Evolutionary conservation across 2,888 invertebrate species (phyloP).

Genomic region (Rhagium mordax): DNA sequence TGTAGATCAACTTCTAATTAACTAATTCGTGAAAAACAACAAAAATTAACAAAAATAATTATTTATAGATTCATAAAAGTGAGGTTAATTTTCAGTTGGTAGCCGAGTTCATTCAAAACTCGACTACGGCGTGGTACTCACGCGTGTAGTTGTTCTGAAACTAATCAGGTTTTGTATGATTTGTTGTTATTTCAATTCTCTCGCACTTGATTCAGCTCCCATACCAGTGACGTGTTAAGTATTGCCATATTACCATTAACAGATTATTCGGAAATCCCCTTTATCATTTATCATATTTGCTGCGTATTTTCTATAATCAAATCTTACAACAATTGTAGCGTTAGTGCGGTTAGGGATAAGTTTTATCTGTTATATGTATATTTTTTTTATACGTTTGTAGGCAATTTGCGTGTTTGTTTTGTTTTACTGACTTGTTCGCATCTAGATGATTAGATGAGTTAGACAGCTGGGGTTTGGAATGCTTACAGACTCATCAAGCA

Average conservation of each 20-base stretch:
- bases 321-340: neutral
- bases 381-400: too few relatives aligned
- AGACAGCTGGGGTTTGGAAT: too few relatives aligned
- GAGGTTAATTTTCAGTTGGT: neutral
- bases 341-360: neutral
- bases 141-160: neutral
- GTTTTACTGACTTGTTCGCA: too few relatives aligned
- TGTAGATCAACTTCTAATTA: neutral
- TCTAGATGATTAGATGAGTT: too few relatives aligned
- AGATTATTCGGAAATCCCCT: neutral
- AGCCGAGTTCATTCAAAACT: neutral
- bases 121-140: neutral
- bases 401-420: too few relatives aligned
- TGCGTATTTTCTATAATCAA: neutral
- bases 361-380: too few relatives aligned
- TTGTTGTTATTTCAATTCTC: neutral
- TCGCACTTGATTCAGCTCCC: neutral
- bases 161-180: conserved; percentile 3
- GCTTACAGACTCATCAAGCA: too few relatives aligned
- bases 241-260: neutral
- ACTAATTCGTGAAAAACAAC: conserved; percentile 3
- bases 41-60: neutral
- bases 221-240: neutral
- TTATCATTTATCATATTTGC: neutral
- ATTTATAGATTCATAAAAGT: neutral